A percentile compares a stretch with the other conserved stretches of the same genome.
Conservation (phyloP, 2,797 vertebrate genomes). For the Anguilla anguilla region DNA sequence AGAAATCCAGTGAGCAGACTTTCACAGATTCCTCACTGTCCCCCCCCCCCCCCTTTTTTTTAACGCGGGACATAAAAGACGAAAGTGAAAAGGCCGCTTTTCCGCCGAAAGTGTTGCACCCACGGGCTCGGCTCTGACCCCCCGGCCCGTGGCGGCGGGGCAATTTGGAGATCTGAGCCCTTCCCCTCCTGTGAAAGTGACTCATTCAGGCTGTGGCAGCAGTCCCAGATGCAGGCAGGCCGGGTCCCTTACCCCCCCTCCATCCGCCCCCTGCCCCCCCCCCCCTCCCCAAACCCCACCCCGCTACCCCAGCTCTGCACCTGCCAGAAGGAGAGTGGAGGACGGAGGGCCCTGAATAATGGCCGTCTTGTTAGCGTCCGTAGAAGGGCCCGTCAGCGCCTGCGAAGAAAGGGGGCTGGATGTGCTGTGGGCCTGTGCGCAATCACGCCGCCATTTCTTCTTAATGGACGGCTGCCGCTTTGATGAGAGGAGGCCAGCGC, state of each 20-base stretch:
- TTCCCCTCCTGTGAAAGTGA: conserved; percentile 28
- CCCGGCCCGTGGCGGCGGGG: not conserved
- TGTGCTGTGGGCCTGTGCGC: conserved; percentile 15
- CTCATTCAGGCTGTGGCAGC: conserved; percentile 25
- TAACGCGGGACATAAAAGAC: conserved; percentile 37
- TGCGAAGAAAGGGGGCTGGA: not conserved
- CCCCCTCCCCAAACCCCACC: too few relatives aligned
- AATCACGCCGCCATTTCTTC: conserved; percentile 43
- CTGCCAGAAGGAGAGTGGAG: conserved; percentile 33
- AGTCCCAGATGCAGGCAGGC: conserved; percentile 1
- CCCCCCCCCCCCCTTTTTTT: not conserved
- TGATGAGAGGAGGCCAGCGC: conserved; percentile 50
- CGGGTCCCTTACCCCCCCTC: too few relatives aligned
- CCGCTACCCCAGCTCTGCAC: conserved; percentile 7
- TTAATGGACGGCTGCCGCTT: conserved; percentile 51
- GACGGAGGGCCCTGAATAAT: conserved; percentile 3
- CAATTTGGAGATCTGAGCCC: conserved; percentile 30
- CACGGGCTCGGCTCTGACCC: conserved; percentile 18
- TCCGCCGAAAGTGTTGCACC: conserved; percentile 22
- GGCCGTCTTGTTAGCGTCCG: conserved; percentile 32
- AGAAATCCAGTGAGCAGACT: conserved; percentile 21
- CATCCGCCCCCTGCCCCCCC: too few relatives aligned
- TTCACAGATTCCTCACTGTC: conserved; percentile 20
- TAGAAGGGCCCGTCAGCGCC: conserved; percentile 26
- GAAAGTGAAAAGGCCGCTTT: conserved; percentile 33